These are phyloP conservation scores for Prenolepis imparis DNA, from an alignment of 2,888 invertebrate species.

Conservation along the genomic window DNA sequence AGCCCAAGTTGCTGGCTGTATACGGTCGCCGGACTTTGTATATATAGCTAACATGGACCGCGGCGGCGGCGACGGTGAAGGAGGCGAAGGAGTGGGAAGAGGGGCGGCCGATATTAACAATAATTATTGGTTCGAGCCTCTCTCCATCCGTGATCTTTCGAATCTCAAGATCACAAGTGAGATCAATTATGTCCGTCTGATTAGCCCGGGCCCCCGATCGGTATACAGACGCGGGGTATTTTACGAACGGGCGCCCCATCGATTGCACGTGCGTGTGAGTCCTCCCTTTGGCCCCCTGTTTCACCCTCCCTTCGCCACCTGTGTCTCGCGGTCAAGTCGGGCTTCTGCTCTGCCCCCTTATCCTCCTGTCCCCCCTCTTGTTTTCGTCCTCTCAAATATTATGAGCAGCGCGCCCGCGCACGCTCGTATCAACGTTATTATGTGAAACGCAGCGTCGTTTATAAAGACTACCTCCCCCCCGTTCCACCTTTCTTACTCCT, in stretches of 20 bases:
- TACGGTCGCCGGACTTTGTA: conserved; percentile 36
- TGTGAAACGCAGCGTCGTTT: conserved; percentile 71
- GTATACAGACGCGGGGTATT: conserved; percentile 72
- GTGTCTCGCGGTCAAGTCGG: conserved; percentile 50
- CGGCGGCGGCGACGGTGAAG: conserved; percentile 43
- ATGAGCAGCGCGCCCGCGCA: conserved; percentile 52
- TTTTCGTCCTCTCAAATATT: conserved; percentile 52
- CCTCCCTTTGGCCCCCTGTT: conserved; percentile 7
- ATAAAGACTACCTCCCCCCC: conserved; percentile 48
- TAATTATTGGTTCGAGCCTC: conserved; percentile 86
- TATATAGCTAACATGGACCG: conserved; percentile 24
- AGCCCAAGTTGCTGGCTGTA: conserved; percentile 31
- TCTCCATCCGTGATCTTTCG: conserved; percentile 85
- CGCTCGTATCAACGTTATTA: conserved; percentile 73
- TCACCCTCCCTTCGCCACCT: conserved; percentile 52
- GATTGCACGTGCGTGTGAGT: conserved; percentile 46
- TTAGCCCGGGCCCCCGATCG: conserved; percentile 82
- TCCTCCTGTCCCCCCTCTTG: conserved; percentile 29
- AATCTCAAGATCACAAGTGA: conserved; percentile 86
- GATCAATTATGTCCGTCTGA: conserved; percentile 86
- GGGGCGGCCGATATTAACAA: conserved; percentile 83
- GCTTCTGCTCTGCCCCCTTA: conserved; percentile 28
- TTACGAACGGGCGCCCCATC: conserved; percentile 66
- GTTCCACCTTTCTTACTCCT: background rate
- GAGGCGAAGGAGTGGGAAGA: conserved; percentile 60